Evolutionary conservation across 2,113 vertebrate genomes (phyloP).

Genomic region (Syngnathus typhle): DNA sequence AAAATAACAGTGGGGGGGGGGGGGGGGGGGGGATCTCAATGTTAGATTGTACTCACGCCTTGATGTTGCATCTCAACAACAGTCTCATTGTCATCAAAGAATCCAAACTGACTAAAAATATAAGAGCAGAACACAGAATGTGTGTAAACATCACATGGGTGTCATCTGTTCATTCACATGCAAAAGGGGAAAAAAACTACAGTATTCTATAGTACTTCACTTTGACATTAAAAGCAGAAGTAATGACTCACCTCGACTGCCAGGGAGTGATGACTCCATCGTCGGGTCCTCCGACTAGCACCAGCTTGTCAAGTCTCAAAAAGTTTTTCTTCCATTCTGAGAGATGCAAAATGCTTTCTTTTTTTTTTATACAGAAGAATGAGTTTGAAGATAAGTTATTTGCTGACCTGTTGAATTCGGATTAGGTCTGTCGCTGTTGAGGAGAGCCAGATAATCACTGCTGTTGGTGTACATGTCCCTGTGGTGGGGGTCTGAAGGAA

Average conservation of each 20-base stretch:
- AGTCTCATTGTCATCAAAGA: conserved; percentile 83
- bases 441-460: conserved; percentile 81
- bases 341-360: background rate
- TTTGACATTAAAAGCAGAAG: background rate
- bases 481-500: conserved; percentile 80
- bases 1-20: too few species aligned
- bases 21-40: too few species aligned
- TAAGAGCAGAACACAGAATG: background rate
- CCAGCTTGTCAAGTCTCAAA: conserved; percentile 76
- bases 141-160: conserved; percentile 31
- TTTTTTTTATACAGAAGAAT: background rate
- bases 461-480: conserved; percentile 81
- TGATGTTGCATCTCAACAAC: conserved; percentile 81
- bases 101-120: conserved; percentile 81
- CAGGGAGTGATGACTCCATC: conserved; percentile 89
- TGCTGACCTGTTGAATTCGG: conserved; percentile 78
- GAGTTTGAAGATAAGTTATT: background rate
- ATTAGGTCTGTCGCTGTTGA: conserved; percentile 78
- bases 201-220: background rate
- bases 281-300: conserved; percentile 83
- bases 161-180: conserved; percentile 23
- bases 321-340: conserved; percentile 86
- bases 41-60: conserved; percentile 66
- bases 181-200: background rate
- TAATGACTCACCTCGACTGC: conserved; percentile 78